Conservation (phyloP, 2,797 vertebrate genomes). For the Gorsachius magnificus region DNA sequence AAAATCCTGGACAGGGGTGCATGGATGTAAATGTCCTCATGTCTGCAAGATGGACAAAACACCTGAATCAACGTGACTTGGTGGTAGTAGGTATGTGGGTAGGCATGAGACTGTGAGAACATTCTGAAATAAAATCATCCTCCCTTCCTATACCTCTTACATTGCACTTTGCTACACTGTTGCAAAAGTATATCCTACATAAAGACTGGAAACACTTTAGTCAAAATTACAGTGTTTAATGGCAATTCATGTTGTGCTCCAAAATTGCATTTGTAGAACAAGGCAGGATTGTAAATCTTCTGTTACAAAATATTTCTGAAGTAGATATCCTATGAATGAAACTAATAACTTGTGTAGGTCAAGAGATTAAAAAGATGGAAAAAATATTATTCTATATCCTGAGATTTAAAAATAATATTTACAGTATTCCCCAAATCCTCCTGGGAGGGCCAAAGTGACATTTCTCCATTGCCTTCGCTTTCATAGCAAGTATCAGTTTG, state of each 20-base stretch:
- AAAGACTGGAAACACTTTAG: neutral
- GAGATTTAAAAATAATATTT: neutral
- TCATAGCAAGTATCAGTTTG: neutral
- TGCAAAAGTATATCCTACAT: neutral
- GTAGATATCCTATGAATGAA: neutral
- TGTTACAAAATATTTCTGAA: neutral
- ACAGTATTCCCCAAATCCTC: neutral
- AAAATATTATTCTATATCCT: neutral
- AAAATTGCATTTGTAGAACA: neutral
- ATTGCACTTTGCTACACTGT: neutral
- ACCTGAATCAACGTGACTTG: neutral
- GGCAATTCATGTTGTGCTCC: fast-evolving
- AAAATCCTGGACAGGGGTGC: neutral
- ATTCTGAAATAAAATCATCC: neutral
- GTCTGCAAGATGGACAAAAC: neutral
- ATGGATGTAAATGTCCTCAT: neutral
- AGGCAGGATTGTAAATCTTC: neutral
- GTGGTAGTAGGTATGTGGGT: neutral
- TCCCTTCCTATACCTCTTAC: neutral
- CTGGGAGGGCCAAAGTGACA: neutral
- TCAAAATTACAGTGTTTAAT: neutral
- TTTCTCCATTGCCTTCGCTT: neutral
- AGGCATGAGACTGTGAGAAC: neutral
- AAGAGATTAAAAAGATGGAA: neutral
- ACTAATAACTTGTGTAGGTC: neutral